Percentiles rank a stretch among this genome's conserved stretches.
These are phyloP conservation scores for Aselliscus stoliczkanus DNA, from an alignment of 2,797 vertebrate species.

Conservation along the genomic window DNA sequence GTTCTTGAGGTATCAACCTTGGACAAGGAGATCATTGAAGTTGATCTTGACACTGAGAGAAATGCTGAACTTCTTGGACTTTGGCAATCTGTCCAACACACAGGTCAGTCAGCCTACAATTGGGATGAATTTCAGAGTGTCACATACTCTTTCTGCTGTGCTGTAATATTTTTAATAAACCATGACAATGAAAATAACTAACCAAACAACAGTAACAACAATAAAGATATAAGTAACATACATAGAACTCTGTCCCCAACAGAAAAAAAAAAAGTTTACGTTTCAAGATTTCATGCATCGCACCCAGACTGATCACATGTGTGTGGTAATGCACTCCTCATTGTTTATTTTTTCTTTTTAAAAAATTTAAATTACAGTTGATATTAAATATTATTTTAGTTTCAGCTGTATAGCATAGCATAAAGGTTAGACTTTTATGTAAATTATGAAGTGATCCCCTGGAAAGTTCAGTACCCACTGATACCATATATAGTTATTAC, in stretches of 20 bases:
- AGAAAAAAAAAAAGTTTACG: neutral
- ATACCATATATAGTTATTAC: too few relatives aligned
- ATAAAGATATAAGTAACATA: neutral
- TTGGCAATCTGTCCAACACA: neutral
- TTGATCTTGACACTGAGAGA: neutral
- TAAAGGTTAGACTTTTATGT: too few relatives aligned
- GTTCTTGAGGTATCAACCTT: neutral
- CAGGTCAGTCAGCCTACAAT: neutral
- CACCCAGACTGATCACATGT: neutral
- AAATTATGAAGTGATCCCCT: too few relatives aligned
- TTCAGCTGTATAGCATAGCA: too few relatives aligned
- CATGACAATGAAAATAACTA: neutral
- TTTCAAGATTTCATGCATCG: neutral
- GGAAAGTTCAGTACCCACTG: too few relatives aligned
- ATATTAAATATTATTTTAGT: too few relatives aligned
- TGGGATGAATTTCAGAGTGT: neutral
- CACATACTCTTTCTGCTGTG: neutral
- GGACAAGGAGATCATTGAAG: neutral
- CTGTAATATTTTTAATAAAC: neutral
- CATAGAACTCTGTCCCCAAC: neutral
- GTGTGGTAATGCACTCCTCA: neutral
- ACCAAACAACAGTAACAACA: neutral
- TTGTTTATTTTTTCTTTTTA: too few relatives aligned
- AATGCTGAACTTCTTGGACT: neutral
- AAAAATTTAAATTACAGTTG: too few relatives aligned